Base-by-base conservation (phyloP, 2,888 invertebrate genomes). In the Dicyrtomina minuta region DNA sequence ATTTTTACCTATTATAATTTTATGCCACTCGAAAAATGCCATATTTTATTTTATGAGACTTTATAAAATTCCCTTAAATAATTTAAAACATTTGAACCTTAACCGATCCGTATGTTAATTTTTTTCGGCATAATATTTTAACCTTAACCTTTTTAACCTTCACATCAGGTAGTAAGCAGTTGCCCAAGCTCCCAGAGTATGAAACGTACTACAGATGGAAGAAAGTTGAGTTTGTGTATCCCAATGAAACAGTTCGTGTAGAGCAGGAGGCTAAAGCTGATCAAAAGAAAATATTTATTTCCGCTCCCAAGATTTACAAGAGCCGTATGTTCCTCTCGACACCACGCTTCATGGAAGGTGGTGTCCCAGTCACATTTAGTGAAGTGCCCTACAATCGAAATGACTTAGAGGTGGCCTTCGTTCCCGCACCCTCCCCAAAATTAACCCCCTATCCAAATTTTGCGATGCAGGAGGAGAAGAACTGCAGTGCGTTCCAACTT, bases 401-500 rank as follows among this genome's bases (percentile, higher is more conserved):
- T n/a, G n/a, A n/a, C n/a, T n/a, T n/a, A n/a, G n/a, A n/a, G n/a
- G n/a, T n/a, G n/a, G n/a, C n/a, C n/a, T n/a, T n/a, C n/a, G n/a
- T n/a, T 8, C 17, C 13, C 17, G 17, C 17, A 51, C 10, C n/a
- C n/a, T n/a, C n/a, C n/a, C 72, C 71, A 0, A 85, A 86, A 75
- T 79, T 81, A 22, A 85, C 86, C 66, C 88, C 90, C 2, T 91
- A 87, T 81, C 90, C 90, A 71, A 87, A 84, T 73, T 91, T 90
- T 90, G 85, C 83, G 22, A 86, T 87, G 83, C 90, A 59, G 8
- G 15, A 12, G 3, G 72, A 88, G 56, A 88, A 87, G 0, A 86
- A 90, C 79, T 90, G 90, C 81, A 81, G 82, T n/a, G 86, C 88
- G 1, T 83, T 91, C 71, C 90, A 90, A 80, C 88, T 88, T 79